phyloP scores from a whole-genome alignment of 2,797 vertebrate genomes.

The Austrolebias charrua region DNA sequence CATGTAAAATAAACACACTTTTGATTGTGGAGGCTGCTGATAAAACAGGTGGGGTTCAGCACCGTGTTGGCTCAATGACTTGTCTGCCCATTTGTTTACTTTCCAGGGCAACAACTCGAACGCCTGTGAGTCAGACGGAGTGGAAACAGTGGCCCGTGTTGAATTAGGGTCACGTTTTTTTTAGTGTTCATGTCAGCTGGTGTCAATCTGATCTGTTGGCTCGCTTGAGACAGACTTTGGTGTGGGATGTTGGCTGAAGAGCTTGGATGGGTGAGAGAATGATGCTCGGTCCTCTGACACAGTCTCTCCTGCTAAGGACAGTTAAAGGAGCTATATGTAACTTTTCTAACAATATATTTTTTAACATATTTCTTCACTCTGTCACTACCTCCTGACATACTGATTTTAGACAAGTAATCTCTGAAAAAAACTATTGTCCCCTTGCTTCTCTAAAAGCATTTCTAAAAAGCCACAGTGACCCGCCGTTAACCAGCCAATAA shows the following conservation, averaged over 20 bases:
- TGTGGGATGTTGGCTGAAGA: slow-evolving; percentile 18
- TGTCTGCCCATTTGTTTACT: slow-evolving; percentile 48
- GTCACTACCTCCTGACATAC: too few species aligned
- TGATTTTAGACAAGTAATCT: too few species aligned
- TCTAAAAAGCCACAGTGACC: too few species aligned
- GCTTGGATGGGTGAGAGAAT: slow-evolving; percentile 36
- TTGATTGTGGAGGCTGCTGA: slow-evolving; percentile 42
- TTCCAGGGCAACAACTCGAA: slow-evolving; percentile 47
- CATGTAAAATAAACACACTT: slow-evolving; percentile 54
- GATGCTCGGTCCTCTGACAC: slow-evolving; percentile 55
- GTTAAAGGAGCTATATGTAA: too few species aligned
- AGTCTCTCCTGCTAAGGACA: slow-evolving; percentile 21
- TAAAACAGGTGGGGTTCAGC: slow-evolving; percentile 50
- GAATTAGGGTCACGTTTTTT: slow-evolving; percentile 36
- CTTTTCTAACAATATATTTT: too few species aligned
- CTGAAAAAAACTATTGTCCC: too few species aligned
- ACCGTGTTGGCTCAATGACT: slow-evolving; percentile 34
- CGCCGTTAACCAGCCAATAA: too few species aligned
- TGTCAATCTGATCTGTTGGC: slow-evolving; percentile 39
- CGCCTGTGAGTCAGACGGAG: slow-evolving; percentile 24
- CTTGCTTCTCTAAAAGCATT: too few species aligned
- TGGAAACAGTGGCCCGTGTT: slow-evolving; percentile 64
- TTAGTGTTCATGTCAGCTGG: slow-evolving; percentile 32
- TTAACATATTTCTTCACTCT: too few species aligned
- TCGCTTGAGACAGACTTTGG: neutral